Percentiles rank a stretch among this genome's conserved stretches.
Evolutionary conservation across 2,797 vertebrate genomes (phyloP).

Genomic region (Thamnophis elegans): DNA sequence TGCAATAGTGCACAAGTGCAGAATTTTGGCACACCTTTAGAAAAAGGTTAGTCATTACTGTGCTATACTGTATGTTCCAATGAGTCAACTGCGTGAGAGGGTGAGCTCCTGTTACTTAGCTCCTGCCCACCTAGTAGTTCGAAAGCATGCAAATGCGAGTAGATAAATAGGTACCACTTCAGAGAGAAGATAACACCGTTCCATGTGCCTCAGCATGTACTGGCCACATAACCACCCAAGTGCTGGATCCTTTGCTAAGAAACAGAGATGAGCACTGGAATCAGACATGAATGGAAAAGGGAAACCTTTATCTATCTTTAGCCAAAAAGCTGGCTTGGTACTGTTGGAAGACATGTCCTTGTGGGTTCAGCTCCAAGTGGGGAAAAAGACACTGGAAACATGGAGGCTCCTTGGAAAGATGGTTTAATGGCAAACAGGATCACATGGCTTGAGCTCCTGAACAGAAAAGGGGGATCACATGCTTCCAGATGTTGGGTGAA

Average conservation of each 20-base stretch:
- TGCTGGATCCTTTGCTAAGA: background rate
- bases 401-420: too few species aligned
- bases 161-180: background rate
- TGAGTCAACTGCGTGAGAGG: background rate
- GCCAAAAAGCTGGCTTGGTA: background rate
- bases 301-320: background rate
- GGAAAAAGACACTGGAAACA: too few species aligned
- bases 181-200: background rate
- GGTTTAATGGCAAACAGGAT: too few species aligned
- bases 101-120: background rate
- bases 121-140: background rate
- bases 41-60: too few species aligned
- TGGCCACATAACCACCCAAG: background rate
- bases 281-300: background rate
- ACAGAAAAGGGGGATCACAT: too few species aligned
- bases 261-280: background rate
- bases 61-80: constrained; percentile 45
- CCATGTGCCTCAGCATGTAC: background rate
- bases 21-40: too few species aligned
- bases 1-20: too few species aligned
- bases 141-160: background rate
- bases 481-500: too few species aligned
- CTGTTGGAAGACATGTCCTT: too few species aligned
- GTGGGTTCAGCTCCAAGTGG: too few species aligned
- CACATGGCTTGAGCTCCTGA: too few species aligned